Percentiles rank a stretch among this genome's conserved stretches.
These are phyloP conservation scores for Cervus canadensis DNA, from an alignment of 2,113 vertebrate species.

Conservation along the genomic window DNA sequence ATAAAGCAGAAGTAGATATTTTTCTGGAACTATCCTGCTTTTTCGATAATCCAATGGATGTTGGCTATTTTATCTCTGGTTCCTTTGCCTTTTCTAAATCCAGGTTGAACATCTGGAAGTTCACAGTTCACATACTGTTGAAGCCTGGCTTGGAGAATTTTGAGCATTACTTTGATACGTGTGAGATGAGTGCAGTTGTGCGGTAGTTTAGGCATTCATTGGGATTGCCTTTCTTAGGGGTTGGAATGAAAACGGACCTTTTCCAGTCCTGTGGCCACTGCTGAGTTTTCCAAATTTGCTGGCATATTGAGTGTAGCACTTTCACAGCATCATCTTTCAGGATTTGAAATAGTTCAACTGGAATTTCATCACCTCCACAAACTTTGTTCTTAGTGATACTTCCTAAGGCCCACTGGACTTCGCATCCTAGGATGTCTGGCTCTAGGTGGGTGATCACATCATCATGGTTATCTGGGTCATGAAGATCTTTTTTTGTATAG, in stretches of 20 bases:
- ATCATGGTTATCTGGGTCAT: neutral
- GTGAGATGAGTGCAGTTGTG: neutral
- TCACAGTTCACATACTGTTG: neutral
- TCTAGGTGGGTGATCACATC: neutral
- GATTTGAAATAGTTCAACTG: neutral
- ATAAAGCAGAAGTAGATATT: neutral
- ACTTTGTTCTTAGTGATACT: neutral
- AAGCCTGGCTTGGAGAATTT: neutral
- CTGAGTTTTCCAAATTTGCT: neutral
- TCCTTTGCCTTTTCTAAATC: neutral
- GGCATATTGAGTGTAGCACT: neutral
- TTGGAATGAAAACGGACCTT: neutral
- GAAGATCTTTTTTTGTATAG: neutral
- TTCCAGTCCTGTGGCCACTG: neutral
- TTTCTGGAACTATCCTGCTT: neutral
- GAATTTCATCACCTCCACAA: neutral
- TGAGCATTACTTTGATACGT: neutral
- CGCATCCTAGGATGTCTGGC: neutral
- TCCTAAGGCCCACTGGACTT: neutral
- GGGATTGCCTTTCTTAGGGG: neutral
- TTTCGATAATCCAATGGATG: neutral
- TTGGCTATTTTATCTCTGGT: neutral
- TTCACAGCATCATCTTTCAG: neutral
- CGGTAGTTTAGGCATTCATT: too few relatives aligned
- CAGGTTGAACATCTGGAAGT: neutral